A percentile compares a stretch with the other conserved stretches of the same genome.
Evolutionary conservation across 2,113 vertebrate species (phyloP).

Genomic region (Mormyrus iriodes): DNA sequence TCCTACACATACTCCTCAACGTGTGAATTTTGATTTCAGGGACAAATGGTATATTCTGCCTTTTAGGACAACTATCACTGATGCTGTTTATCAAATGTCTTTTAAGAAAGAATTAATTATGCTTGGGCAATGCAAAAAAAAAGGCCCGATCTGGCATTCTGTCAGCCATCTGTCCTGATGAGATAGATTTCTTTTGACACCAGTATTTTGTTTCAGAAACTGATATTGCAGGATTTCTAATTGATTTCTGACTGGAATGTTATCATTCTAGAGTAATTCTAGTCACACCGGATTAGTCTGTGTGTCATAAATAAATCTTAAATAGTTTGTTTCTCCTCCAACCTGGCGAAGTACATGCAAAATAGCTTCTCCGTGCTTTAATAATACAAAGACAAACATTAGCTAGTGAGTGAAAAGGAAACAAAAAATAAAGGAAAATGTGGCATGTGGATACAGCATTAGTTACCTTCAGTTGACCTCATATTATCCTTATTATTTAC

Average conservation of each 20-base stretch:
- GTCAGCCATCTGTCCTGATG: background rate
- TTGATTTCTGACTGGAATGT: background rate
- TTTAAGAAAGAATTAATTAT: background rate
- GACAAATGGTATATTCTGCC: background rate
- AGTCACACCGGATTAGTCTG: background rate
- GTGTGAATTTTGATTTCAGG: background rate
- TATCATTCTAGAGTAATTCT: background rate
- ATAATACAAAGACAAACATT: background rate
- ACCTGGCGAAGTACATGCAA: background rate
- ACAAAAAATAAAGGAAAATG: background rate
- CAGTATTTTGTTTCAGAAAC: background rate
- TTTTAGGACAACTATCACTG: background rate
- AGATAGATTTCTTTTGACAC: background rate
- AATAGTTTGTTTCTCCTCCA: background rate
- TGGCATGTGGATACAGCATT: background rate
- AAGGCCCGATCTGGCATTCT: background rate
- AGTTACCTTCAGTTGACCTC: conserved; percentile 4
- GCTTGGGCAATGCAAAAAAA: background rate
- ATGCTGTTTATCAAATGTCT: background rate
- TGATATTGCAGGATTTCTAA: conserved; percentile 8
- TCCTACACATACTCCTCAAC: background rate
- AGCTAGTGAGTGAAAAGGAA: background rate
- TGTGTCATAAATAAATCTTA: background rate
- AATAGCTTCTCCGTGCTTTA: background rate
- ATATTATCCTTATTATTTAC: background rate